Evolutionary conservation across 2,113 vertebrate genomes (phyloP).

Genomic region (Myrmecobius fasciatus): DNA sequence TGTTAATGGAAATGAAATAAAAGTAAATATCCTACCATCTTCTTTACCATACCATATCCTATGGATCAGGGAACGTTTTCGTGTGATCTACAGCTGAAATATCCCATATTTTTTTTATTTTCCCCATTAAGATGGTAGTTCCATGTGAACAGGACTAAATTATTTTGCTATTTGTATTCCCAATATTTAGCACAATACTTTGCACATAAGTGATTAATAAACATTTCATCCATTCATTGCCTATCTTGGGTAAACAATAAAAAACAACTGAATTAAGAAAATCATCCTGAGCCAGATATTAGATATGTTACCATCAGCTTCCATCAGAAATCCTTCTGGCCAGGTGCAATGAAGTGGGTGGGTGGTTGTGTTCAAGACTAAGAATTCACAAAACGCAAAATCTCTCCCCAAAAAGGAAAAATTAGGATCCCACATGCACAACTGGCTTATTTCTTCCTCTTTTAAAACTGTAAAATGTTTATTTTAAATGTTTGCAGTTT

Average conservation of each 20-base stretch:
- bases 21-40: not conserved
- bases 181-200: not conserved
- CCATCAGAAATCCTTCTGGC: not conserved
- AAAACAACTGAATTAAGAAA: not conserved
- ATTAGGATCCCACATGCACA: not conserved
- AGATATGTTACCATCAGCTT: not conserved
- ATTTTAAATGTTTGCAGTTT: not conserved
- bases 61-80: not conserved
- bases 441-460: not conserved
- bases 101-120: not conserved
- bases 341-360: not conserved
- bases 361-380: not conserved
- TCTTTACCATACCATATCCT: not conserved
- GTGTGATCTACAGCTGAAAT: not conserved
- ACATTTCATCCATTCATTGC: not conserved
- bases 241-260: not conserved
- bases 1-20: not conserved
- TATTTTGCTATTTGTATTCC: not conserved
- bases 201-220: not conserved
- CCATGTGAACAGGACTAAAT: not conserved
- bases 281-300: not conserved
- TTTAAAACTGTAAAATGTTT: not conserved
- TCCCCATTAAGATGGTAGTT: not conserved
- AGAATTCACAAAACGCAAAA: not conserved
- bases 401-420: not conserved